A percentile compares a stretch with the other conserved stretches of the same genome.
Conservation (phyloP, 2,113 vertebrate species). For the Serilophus lunatus region DNA sequence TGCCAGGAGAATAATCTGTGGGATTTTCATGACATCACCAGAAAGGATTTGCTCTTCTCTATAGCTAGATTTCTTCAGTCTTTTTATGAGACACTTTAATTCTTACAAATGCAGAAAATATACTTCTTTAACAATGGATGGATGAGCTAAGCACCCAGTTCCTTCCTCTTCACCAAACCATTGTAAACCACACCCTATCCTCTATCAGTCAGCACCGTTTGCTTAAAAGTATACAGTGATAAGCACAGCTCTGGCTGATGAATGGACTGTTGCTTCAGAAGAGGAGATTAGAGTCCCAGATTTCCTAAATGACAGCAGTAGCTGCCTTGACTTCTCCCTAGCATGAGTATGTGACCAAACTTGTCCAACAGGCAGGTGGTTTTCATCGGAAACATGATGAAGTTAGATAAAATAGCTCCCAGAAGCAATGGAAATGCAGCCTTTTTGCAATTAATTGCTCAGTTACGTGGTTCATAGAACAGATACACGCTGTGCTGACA, state of each 20-base stretch:
- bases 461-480: not conserved
- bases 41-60: not conserved
- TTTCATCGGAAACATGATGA: not conserved
- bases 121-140: not conserved
- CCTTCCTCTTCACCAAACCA: slow-evolving; percentile 24
- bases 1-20: not conserved
- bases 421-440: not conserved
- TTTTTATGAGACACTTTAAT: not conserved
- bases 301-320: not conserved
- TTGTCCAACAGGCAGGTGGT: not conserved
- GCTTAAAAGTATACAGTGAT: slow-evolving; percentile 6
- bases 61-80: not conserved
- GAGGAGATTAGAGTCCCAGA: not conserved
- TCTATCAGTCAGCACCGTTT: not conserved
- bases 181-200: slow-evolving; percentile 36
- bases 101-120: not conserved
- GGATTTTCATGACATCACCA: not conserved
- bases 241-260: slow-evolving; percentile 18
- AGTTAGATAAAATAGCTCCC: not conserved
- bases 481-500: not conserved
- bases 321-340: not conserved
- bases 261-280: slow-evolving; percentile 18
- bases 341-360: not conserved
- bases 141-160: slow-evolving; percentile 51
- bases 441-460: not conserved